Evolutionary conservation across 2,888 invertebrate genomes (phyloP), one percentile per base, ranked within the genome.

Genomic region (Glaucopsyche alexis): DNA sequence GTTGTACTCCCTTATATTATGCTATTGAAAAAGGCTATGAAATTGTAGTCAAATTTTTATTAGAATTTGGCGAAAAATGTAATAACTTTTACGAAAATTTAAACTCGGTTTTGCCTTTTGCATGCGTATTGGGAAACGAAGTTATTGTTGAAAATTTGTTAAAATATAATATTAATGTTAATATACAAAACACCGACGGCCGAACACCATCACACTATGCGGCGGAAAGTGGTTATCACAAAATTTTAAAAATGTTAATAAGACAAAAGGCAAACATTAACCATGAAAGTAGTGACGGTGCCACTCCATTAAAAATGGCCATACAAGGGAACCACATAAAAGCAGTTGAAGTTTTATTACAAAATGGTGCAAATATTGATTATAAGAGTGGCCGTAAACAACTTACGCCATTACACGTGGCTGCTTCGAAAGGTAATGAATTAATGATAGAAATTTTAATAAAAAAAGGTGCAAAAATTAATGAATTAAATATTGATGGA

Each of bases 1-100:
- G 69, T 19, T 69, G 49, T 7, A 69, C 69, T 7, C 69, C 69
- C 14, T 47, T 69, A 49, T 14, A 69, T 69, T 69, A 69, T 29
- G 69, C 69, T 47, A 19, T 47, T 29, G 69, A 69, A 49, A 69
- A 7, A 5, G 69, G 69, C 7, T 29, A 49, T 69, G 11, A 7
- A 19, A 19, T 7, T 19, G 29, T 29, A 14, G 29, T 49, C 7
- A 29, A 69, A 19, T 11, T 69, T 7, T 29, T 69, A 49, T 47
- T 69, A 38, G 29, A 47, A 47, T 47, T 13, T 13, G 69, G 49
- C 29, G 29, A 29, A 49, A 47, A 19, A 14, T 29, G 16, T 2
- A 29, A 49, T 49, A 8, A 8, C 16, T 47, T 69, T 19, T 13
- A 69, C 47, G 29, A 69, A 47, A 47, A 16, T 19, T 49, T 19